phyloP scores from a whole-genome alignment of 2,888 invertebrate genomes.

The Campaea margaritaria region DNA sequence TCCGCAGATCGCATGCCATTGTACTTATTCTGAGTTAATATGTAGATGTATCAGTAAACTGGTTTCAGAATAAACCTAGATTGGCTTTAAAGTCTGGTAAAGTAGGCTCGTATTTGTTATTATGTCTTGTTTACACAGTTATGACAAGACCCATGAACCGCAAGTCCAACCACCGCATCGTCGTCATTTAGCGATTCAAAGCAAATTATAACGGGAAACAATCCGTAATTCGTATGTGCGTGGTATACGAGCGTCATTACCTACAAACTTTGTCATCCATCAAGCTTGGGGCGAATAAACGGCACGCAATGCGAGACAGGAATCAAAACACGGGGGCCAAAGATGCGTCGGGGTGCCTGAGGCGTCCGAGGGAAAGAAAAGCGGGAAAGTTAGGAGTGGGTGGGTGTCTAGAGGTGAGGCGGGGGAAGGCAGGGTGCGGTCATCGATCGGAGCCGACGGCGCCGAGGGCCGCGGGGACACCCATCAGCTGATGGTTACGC shows the following conservation, averaged over 20 bases:
- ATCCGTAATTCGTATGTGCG: conserved; percentile 32
- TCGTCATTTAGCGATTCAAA: conserved; percentile 33
- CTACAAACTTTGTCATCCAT: conserved; percentile 55
- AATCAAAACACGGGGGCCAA: conserved; percentile 53
- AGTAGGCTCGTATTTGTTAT: too few relatives aligned
- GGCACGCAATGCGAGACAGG: conserved; percentile 44
- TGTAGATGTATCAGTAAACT: too few relatives aligned
- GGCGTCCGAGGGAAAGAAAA: conserved; percentile 72
- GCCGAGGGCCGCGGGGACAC: conserved; percentile 62
- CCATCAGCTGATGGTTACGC: conserved; percentile 77
- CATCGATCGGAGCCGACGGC: conserved; percentile 75
- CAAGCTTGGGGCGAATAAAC: conserved; percentile 53
- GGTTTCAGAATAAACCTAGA: not conserved
- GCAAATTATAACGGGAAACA: conserved; percentile 37
- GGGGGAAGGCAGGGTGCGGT: conserved; percentile 70
- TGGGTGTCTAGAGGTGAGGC: conserved; percentile 65
- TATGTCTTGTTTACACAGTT: conserved; percentile 8
- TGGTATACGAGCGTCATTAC: conserved; percentile 35
- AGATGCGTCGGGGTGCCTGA: conserved; percentile 48
- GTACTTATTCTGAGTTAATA: too few relatives aligned
- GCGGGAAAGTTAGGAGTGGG: conserved; percentile 75
- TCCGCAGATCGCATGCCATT: too few relatives aligned
- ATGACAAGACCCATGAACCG: conserved; percentile 22
- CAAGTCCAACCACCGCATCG: conserved; percentile 20
- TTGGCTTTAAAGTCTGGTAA: not conserved